These are phyloP conservation scores for Poeciliopsis retropinna DNA, from an alignment of 2,113 vertebrate genomes.

Conservation along the genomic window DNA sequence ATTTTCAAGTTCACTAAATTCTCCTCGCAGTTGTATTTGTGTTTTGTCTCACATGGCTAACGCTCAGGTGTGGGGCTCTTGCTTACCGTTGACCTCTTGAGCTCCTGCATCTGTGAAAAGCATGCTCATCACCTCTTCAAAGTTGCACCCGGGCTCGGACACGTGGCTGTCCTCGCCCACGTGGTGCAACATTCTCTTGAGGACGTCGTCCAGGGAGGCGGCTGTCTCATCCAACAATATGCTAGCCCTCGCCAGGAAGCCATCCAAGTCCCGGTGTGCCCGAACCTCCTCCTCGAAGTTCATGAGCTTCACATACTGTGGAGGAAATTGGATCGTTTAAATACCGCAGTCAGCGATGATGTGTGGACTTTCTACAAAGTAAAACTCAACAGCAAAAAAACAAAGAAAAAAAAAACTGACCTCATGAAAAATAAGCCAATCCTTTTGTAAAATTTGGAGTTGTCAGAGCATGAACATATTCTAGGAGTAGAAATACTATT, in stretches of 20 bases:
- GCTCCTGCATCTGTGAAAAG: constrained; percentile 93
- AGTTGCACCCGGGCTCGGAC: constrained; percentile 84
- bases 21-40: neutral
- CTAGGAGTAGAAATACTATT: too few relatives aligned
- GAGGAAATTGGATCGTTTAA: neutral
- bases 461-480: too few relatives aligned
- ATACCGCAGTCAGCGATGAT: neutral
- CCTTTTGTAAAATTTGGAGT: too few relatives aligned
- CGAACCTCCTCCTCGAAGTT: constrained; percentile 96
- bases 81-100: constrained; percentile 90
- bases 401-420: too few relatives aligned
- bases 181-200: constrained; percentile 92
- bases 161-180: constrained; percentile 86
- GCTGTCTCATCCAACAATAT: constrained; percentile 94
- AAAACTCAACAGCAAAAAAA: too few relatives aligned
- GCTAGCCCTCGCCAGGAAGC: constrained; percentile 90
- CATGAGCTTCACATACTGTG: constrained; percentile 96
- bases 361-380: too few relatives aligned
- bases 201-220: constrained; percentile 91
- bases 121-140: constrained; percentile 93
- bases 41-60: neutral
- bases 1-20: neutral
- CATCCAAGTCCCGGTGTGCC: constrained; percentile 92
- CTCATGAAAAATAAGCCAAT: too few relatives aligned
- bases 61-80: neutral